Evolutionary conservation across 2,888 invertebrate genomes (phyloP), one percentile per base, ranked within the genome.

Genomic region (Xylota sylvarum): DNA sequence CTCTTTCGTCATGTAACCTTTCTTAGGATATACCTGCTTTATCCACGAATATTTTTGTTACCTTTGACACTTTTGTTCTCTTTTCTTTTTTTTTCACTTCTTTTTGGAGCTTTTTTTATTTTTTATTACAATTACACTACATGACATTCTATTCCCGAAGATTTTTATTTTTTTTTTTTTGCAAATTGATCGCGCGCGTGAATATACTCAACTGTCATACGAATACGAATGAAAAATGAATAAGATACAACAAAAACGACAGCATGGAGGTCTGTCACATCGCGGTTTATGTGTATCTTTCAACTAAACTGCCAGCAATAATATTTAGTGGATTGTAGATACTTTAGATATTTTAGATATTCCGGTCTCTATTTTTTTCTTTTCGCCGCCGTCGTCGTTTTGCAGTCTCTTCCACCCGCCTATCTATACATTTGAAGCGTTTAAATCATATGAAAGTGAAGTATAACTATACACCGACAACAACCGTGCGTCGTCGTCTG

Each of bases 241-340:
- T 37, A 69, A 69, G 27, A 37, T 50, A 64, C 3, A 17, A 23
- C 23, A 7, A 32, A 55, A 32, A 56, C 12, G 60, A 35, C 62
- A 56, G 74, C 74, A 64, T 79, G 64, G 70, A 73, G 50, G 74
- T 76, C 50, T 84, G 79, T 78, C 84, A 79, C 69, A 74, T 40
- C 79, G 74, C 84, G 79, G 62, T 62, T 79, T 70, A 74, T 85
- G 85, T 85, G 85, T 85, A 85, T 80, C 85, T 80, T 76, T 76
- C 80, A 80, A 76, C 85, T 76, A 78, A 85, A 80, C 85, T 80
- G 76, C 76, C 60, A 77, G 70, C 60, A 62, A 65, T 76, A 72
- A 76, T 80, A 76, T 80, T 85, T 58, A 85, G 84, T 85, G 80
- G 60, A 76, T 79, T 62, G 43, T 48, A 74, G 84, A 84, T 79